These are phyloP conservation scores for Drosophila pseudoobscura DNA, from an alignment of 1,140 invertebrate species.

Conservation along the genomic window DNA sequence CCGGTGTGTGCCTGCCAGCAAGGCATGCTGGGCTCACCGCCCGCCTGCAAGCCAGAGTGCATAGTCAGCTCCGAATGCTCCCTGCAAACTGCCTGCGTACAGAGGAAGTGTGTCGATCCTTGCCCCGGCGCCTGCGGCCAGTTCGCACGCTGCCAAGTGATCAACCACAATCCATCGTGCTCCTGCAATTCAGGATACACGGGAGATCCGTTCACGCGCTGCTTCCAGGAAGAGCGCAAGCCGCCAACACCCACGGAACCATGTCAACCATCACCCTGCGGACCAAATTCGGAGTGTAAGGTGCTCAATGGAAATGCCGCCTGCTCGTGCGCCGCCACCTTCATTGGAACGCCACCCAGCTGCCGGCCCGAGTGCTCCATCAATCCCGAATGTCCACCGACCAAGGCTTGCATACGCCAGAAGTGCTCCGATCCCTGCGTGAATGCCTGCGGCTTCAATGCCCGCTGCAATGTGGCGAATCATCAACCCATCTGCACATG, in stretches of 20 bases:
- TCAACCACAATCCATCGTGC: conserved; percentile 87
- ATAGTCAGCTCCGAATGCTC: conserved; percentile 88
- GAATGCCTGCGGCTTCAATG: conserved; percentile 88
- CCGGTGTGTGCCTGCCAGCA: conserved; percentile 89
- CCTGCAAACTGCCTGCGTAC: conserved; percentile 87
- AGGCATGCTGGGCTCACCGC: conserved; percentile 90
- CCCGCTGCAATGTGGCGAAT: conserved; percentile 88
- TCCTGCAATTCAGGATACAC: conserved; percentile 84
- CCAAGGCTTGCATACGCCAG: conserved; percentile 87
- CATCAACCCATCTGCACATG: conserved; percentile 89
- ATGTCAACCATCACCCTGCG: conserved; percentile 88
- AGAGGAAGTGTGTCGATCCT: conserved; percentile 88
- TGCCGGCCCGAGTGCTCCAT: conserved; percentile 87
- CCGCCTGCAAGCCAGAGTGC: conserved; percentile 88
- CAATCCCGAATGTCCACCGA: conserved; percentile 87
- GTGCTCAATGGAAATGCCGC: conserved; percentile 86
- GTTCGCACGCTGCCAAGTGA: conserved; percentile 86
- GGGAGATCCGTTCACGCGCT: conserved; percentile 86
- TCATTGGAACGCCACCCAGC: conserved; percentile 87
- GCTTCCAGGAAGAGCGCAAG: conserved; percentile 83
- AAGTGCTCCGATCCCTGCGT: conserved; percentile 89
- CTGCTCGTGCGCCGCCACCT: conserved; percentile 88
- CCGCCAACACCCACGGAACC: conserved; percentile 84
- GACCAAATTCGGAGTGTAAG: conserved; percentile 88
- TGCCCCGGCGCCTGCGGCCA: conserved; percentile 88